Evolutionary conservation across 2,797 vertebrate genomes (phyloP).

Genomic region (Telmatherina bonti): DNA sequence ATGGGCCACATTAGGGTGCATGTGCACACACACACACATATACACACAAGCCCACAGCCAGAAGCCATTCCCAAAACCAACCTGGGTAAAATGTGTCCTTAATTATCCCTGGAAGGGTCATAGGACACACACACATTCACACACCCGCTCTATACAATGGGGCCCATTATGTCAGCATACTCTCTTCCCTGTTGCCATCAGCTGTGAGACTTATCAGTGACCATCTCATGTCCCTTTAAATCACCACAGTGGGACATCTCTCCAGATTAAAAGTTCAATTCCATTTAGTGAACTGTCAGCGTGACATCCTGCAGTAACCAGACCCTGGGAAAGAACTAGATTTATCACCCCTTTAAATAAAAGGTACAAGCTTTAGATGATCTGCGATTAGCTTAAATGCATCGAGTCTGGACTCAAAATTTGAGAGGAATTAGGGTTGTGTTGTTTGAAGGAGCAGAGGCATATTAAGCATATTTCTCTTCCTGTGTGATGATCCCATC

Average conservation of each 20-base stretch:
- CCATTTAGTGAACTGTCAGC: slow-evolving; percentile 2
- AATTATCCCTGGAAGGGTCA: slow-evolving; percentile 76
- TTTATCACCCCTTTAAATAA: slow-evolving; percentile 6
- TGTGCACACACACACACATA: slow-evolving; percentile 16
- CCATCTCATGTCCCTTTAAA: slow-evolving; percentile 44
- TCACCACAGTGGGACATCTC: not conserved
- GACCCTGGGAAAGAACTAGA: slow-evolving; percentile 5
- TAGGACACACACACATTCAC: slow-evolving; percentile 51
- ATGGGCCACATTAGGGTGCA: slow-evolving; percentile 53
- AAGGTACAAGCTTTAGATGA: slow-evolving; percentile 17
- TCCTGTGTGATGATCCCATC: slow-evolving; percentile 60
- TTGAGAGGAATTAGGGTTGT: slow-evolving; percentile 34
- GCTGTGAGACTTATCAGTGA: slow-evolving; percentile 59
- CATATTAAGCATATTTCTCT: slow-evolving; percentile 62
- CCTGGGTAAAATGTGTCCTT: slow-evolving; percentile 77
- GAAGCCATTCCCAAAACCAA: slow-evolving; percentile 52
- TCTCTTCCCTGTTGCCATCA: slow-evolving; percentile 55
- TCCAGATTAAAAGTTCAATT: slow-evolving; percentile 17
- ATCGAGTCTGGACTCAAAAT: slow-evolving; percentile 16
- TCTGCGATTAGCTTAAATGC: slow-evolving; percentile 26
- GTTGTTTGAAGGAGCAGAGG: slow-evolving; percentile 23
- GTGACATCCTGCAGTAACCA: not conserved
- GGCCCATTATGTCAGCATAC: slow-evolving; percentile 64
- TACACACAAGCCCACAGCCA: slow-evolving; percentile 28
- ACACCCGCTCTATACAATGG: slow-evolving; percentile 58